Base-by-base conservation (phyloP, 2,888 invertebrate species). In the Disparrhopalites patrizii region DNA sequence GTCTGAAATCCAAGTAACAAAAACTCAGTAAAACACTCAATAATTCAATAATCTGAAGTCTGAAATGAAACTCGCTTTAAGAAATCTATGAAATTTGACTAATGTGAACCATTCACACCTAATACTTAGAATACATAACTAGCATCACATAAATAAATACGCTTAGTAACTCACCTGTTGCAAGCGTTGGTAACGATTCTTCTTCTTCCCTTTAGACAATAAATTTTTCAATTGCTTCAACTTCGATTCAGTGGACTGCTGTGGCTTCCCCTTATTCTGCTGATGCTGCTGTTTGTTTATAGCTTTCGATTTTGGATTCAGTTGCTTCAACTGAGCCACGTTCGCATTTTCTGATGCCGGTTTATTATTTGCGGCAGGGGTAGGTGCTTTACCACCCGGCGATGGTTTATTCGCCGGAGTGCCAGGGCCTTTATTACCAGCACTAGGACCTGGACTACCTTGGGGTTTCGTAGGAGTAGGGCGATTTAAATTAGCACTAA, bases 151-250 rank as follows among this genome's bases (percentile, higher is more conserved):
- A 36, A 7, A 36, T 7, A 7, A 36, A 36, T 40, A 40, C 40
- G 13, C n/a, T 40, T 18, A 10, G 36, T 36, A 20, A 51, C 54
- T 64, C 67, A 73, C 73, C 15, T 60, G n/a, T 51, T 70, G 66
- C 25, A 69, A 65, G 10, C 69, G 66, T n/a, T 73, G 68, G 58
- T 57, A 63, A 10, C 71, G 62, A 50, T 68, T 72, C 30, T 65
- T 69, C 62, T 65, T 67, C 7, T 50, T 54, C 23, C 38, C 50
- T 64, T 40, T 52, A 50, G n/a, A 60, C 27, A 30, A 13, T 20
- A 38, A 47, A 54, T 63, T 64, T 18, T 63, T 62, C 23, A 54
- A 13, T 36, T 67, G 58, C 23, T 68, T 70, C 25, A 58, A 63
- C 1, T 38, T 50, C n/a, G n/a, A n/a, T n/a, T n/a, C n/a, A n/a